Evolutionary conservation across 2,113 vertebrate genomes (phyloP).

Genomic region (Zosterops japonicus): DNA sequence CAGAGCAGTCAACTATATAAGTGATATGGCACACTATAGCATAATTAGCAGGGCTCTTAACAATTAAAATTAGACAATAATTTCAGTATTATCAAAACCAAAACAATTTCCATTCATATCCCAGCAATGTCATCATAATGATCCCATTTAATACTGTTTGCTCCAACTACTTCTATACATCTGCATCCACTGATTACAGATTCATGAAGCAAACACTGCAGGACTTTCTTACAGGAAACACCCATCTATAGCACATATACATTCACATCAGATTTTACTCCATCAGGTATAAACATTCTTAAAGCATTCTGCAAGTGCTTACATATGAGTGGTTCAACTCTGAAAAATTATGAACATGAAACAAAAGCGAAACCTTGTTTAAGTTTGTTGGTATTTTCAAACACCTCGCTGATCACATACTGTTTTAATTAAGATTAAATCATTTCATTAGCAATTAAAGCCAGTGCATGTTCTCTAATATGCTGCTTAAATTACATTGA

Average conservation of each 20-base stretch:
- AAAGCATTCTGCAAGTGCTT: background rate
- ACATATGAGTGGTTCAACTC: background rate
- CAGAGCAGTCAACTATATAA: background rate
- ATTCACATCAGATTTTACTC: background rate
- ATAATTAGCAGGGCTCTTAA: background rate
- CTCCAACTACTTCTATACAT: background rate
- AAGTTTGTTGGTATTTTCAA: background rate
- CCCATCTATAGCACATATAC: background rate
- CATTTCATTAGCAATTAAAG: constrained; percentile 48
- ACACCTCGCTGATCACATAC: background rate
- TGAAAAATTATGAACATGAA: background rate
- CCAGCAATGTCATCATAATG: background rate
- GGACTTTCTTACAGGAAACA: background rate
- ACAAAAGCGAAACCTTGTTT: background rate
- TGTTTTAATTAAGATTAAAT: constrained; percentile 22
- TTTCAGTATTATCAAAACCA: background rate
- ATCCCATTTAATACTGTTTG: background rate
- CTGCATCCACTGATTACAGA: background rate
- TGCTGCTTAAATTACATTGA: constrained; percentile 57
- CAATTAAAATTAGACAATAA: background rate
- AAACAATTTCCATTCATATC: background rate
- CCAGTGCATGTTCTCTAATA: constrained; percentile 26
- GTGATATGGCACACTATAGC: background rate
- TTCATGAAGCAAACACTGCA: background rate
- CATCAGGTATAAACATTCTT: background rate